Percentiles rank a stretch among this genome's conserved stretches.
Evolutionary conservation across 2,797 vertebrate species (phyloP).

Genomic region (Distichodus sexfasciatus): DNA sequence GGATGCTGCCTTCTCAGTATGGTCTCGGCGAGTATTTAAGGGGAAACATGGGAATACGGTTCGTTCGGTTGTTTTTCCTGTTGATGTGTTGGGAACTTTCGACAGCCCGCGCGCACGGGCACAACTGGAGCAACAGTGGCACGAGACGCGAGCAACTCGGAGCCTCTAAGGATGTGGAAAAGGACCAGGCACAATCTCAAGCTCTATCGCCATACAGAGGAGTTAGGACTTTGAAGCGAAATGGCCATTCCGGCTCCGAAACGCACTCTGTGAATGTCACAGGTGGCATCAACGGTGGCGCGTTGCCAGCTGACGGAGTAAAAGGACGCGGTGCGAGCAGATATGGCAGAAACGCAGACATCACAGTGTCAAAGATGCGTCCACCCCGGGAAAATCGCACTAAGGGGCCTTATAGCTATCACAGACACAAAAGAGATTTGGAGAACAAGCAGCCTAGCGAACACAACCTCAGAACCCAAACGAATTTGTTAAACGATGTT

Average conservation of each 20-base stretch:
- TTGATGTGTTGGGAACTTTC: slow-evolving; percentile 37
- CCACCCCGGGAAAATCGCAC: not conserved
- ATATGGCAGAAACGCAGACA: not conserved
- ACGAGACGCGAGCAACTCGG: slow-evolving; percentile 26
- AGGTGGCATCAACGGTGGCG: too few relatives aligned
- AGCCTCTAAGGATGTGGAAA: slow-evolving; percentile 11
- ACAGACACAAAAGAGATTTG: slow-evolving; percentile 1
- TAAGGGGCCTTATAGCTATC: not conserved
- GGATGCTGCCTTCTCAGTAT: not conserved
- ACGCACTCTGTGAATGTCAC: too few relatives aligned
- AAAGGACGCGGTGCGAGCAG: too few relatives aligned
- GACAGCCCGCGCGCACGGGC: not conserved
- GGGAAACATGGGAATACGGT: slow-evolving; percentile 28
- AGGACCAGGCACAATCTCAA: not conserved
- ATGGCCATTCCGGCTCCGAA: too few relatives aligned
- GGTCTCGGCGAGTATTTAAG: not conserved
- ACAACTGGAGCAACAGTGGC: slow-evolving; percentile 9
- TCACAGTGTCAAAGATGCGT: not conserved
- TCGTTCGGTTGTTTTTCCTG: slow-evolving; percentile 20
- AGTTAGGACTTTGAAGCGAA: not conserved
- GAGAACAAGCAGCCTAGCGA: not conserved
- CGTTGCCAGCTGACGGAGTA: too few relatives aligned
- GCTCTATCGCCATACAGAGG: not conserved
- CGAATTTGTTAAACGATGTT: not conserved
- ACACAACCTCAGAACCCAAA: not conserved